A percentile compares a stretch with the other conserved stretches of the same genome.
phyloP scores from a whole-genome alignment of 2,797 vertebrate genomes.

The Xiphophorus birchmanni region DNA sequence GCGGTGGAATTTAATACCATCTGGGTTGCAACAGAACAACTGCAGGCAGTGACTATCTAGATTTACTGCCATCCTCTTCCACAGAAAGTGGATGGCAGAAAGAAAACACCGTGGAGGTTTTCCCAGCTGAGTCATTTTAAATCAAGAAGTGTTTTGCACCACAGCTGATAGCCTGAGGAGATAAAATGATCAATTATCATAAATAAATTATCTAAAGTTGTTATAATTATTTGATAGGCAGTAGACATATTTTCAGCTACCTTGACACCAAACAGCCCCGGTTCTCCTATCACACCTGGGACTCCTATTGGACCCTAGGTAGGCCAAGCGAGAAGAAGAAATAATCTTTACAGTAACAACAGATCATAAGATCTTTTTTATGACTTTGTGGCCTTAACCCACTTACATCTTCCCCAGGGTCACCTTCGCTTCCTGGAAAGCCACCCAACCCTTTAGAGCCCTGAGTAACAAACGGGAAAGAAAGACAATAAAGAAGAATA shows the following conservation, averaged over 20 bases:
- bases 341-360: too few relatives aligned
- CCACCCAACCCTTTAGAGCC: constrained; percentile 58
- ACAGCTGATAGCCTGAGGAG: accelerated
- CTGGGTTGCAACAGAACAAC: not conserved
- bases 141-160: not conserved
- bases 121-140: not conserved
- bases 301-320: constrained; percentile 71
- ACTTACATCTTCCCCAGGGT: constrained; percentile 78
- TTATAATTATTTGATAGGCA: not conserved
- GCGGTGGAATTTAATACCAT: not conserved
- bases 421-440: constrained; percentile 73
- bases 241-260: constrained; percentile 31
- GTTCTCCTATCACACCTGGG: constrained; percentile 63
- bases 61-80: not conserved
- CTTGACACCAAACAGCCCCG: constrained; percentile 67
- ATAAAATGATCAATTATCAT: not conserved
- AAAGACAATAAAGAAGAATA: not conserved
- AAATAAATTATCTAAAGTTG: not conserved
- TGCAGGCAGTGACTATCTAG: not conserved
- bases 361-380: not conserved
- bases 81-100: not conserved
- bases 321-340: constrained; percentile 3
- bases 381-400: not conserved
- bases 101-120: not conserved
- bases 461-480: constrained; percentile 37